Evolutionary conservation across 2,888 invertebrate species (phyloP).

Genomic region (Scrobipalpa atriplicella): DNA sequence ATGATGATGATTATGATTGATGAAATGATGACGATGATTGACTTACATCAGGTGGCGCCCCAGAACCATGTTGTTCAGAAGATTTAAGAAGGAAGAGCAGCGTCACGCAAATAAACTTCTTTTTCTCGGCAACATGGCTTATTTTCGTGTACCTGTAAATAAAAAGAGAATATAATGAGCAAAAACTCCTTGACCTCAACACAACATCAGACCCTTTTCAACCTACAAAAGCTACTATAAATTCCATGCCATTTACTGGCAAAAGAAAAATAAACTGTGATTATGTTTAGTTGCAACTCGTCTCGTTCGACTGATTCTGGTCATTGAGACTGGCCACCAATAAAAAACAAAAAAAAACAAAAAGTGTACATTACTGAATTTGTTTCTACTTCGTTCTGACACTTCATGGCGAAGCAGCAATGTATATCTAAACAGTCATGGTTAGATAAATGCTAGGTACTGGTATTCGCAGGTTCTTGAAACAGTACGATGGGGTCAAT

Average conservation of each 20-base stretch:
- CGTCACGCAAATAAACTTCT: constrained; percentile 46
- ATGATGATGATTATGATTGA: not conserved
- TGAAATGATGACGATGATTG: not conserved
- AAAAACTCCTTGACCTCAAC: not conserved
- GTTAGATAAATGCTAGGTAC: too few species aligned
- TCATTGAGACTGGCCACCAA: too few species aligned
- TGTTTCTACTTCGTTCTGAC: too few species aligned
- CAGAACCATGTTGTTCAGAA: constrained; percentile 67
- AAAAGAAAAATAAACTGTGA: constrained; percentile 45
- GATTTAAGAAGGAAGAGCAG: constrained; percentile 52
- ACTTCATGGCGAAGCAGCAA: too few species aligned
- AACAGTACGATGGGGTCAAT: too few species aligned
- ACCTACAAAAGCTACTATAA: too few species aligned
- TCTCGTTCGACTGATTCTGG: not conserved
- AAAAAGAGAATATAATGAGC: not conserved
- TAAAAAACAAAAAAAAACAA: too few species aligned
- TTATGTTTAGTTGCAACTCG: not conserved
- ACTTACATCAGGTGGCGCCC: constrained; percentile 70
- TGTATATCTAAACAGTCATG: too few species aligned
- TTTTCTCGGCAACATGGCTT: constrained; percentile 70
- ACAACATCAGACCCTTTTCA: too few species aligned
- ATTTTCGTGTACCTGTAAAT: constrained; percentile 7
- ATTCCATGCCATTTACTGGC: not conserved
- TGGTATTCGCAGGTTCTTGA: too few species aligned
- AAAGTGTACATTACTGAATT: too few species aligned